Base-by-base conservation (phyloP, 2,113 vertebrate genomes). In the Ardeotis arabs region DNA sequence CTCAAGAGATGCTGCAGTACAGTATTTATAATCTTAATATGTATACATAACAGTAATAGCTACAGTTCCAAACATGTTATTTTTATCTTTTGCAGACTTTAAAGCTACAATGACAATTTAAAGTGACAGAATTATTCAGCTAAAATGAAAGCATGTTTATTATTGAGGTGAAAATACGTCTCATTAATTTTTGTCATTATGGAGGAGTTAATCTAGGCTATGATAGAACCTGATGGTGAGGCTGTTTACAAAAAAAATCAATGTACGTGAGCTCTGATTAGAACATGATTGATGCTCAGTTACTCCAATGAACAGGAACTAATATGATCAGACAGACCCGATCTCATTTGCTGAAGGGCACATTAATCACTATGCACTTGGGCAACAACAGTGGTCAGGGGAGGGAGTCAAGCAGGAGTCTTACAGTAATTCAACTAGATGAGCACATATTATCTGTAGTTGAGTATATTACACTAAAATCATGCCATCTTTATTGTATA, bases 231-330 rank as follows among this genome's bases (percentile, higher is more conserved):
- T 91, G 75, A 77, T 93, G 75, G 64, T 70, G 84, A 77, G 25
- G 75, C 84, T 70, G 60, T 88, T 96, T 86, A 74, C 74, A 81
- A 72, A 95, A 88, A 70, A 91, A 96, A 93, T 93, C 96, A 91
- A 50, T 94, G 67, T 84, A 95, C 27, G 0, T 74, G 88, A 90
- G 75, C 91, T 91, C 60, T 97, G 95, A 97, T 97, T 96, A 96
- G 95, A 91, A 96, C 60, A 72, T 97, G 97, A 97, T 95, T 96
- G 96, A 97, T 97, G 95, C 94, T 95, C 87, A 78, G 95, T 95
- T 96, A 90, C 95, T 95, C 78, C 96, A 95, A 93, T 95, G 96
- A 95, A 47, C 68, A 91, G 95, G 94, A 97, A 90, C 95, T 96
- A 96, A 97, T 88, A 50, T 16, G 62, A 92, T 96, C 95, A 96